A percentile compares a stretch with the other conserved stretches of the same genome.
Conservation (phyloP, 2,888 invertebrate genomes). For the Drosophila diplacantha region DNA sequence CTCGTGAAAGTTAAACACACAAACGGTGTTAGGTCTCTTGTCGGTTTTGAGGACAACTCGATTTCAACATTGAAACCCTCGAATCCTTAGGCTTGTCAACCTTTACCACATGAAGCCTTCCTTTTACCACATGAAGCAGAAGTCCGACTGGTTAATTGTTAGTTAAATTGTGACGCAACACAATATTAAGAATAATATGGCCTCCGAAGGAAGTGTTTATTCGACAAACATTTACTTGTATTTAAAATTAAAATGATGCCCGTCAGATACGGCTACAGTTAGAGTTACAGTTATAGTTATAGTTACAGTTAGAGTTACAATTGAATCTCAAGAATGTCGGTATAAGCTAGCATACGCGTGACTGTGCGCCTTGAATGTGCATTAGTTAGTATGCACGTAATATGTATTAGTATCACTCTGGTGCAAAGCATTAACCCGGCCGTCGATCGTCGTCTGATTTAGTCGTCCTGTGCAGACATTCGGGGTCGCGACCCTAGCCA, state of each 20-base stretch:
- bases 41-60: neutral
- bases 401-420: conserved; percentile 72
- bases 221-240: conserved; percentile 48
- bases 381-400: conserved; percentile 50
- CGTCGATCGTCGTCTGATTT: neutral
- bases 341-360: conserved; percentile 46
- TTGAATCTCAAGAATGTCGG: conserved; percentile 57
- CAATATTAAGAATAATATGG: conserved; percentile 3
- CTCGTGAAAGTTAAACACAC: neutral
- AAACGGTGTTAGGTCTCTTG: neutral
- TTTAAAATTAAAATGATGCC: conserved; percentile 59
- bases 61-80: neutral
- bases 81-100: no score
- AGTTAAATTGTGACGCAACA: neutral
- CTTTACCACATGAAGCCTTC: no score
- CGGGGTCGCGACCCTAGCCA: conserved; percentile 41
- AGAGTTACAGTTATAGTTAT: conserved; percentile 7
- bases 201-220: conserved; percentile 9
- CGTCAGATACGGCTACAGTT: conserved; percentile 33
- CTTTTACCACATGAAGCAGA: neutral
- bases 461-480: neutral
- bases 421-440: conserved; percentile 47
- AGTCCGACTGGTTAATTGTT: neutral
- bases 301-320: conserved; percentile 41
- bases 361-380: conserved; percentile 36